Percentiles rank a stretch among this genome's conserved stretches.
These are phyloP conservation scores for Folsomia candida DNA, from an alignment of 2,888 invertebrate species.

Conservation along the genomic window DNA sequence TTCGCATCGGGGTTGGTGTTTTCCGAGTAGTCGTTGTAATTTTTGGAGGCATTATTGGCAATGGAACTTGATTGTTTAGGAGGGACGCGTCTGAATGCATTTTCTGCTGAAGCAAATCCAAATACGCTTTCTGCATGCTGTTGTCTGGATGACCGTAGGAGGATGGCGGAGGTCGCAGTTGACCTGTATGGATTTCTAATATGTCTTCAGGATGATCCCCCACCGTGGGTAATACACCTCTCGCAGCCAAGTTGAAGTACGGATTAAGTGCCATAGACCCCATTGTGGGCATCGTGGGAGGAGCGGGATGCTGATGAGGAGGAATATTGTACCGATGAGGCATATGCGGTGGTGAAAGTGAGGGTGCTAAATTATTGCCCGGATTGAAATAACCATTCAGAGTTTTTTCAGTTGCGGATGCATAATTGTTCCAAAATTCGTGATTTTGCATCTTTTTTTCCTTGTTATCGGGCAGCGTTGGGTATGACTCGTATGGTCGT, in stretches of 20 bases:
- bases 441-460: constrained; percentile 39
- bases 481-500: constrained; percentile 39
- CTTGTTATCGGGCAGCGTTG: constrained; percentile 16
- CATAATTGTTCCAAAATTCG: constrained; percentile 35
- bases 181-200: constrained; percentile 48
- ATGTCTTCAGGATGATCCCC: constrained; percentile 42
- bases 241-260: background rate
- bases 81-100: constrained; percentile 41
- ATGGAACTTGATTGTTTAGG: constrained; percentile 12
- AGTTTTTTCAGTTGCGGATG: constrained; percentile 1
- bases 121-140: constrained; percentile 44
- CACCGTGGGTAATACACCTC: background rate
- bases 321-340: constrained; percentile 17
- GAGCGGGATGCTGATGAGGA: constrained; percentile 17
- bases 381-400: background rate
- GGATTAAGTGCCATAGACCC: background rate
- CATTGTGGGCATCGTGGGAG: background rate
- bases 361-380: constrained; percentile 19
- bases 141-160: constrained; percentile 22
- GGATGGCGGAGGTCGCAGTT: background rate
- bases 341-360: constrained; percentile 14
- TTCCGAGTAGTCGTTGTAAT: background rate
- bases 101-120: constrained; percentile 48
- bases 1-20: constrained; percentile 43
- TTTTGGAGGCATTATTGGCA: background rate